Conservation (phyloP, 2,797 vertebrate species). For the Anabas testudineus region DNA sequence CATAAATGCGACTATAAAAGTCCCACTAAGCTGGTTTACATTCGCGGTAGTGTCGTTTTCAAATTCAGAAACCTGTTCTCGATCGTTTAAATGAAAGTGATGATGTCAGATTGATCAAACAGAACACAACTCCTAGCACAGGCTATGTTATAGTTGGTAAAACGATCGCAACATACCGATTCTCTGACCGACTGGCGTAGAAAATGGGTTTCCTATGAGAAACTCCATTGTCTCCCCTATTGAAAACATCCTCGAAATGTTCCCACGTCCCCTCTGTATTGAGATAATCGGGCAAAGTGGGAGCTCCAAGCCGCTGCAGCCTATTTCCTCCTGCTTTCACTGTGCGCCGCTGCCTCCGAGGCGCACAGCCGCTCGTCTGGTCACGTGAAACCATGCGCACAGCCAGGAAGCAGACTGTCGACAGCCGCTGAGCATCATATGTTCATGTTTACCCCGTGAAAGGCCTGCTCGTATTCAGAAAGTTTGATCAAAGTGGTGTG, state of each 20-base stretch:
- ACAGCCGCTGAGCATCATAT: too few relatives aligned
- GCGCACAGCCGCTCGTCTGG: slow-evolving; percentile 50
- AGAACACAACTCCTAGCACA: neutral
- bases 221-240: slow-evolving; percentile 82
- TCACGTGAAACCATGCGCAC: slow-evolving; percentile 75
- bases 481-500: too few relatives aligned
- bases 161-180: slow-evolving; percentile 78
- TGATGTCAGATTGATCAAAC: neutral
- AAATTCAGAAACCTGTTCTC: accelerated
- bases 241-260: slow-evolving; percentile 67
- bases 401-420: slow-evolving; percentile 33
- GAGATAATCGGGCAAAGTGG: neutral
- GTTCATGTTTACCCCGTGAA: too few relatives aligned
- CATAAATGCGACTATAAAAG: neutral
- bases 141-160: neutral
- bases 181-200: slow-evolving; percentile 85
- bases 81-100: neutral
- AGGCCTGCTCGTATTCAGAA: too few relatives aligned
- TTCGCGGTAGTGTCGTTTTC: accelerated
- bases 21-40: accelerated
- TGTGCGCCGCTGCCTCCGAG: slow-evolving; percentile 22
- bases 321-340: slow-evolving; percentile 46
- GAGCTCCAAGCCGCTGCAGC: neutral
- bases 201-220: slow-evolving; percentile 81
- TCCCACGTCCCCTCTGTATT: accelerated